phyloP scores from a whole-genome alignment of 2,888 invertebrate genomes.

The Spodoptera exigua region DNA sequence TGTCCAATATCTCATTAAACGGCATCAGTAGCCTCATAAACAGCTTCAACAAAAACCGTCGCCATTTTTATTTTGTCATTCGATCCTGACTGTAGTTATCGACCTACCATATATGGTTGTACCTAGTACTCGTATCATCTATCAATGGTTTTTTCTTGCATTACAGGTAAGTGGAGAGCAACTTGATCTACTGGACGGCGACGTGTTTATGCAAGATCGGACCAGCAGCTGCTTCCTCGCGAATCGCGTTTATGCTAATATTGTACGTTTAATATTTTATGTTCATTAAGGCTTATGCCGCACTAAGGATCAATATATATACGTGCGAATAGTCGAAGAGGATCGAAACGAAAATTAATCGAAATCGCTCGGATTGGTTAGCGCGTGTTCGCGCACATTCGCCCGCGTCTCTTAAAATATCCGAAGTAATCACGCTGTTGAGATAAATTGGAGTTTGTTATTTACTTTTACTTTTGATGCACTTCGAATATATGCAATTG shows the following conservation, averaged over 20 bases:
- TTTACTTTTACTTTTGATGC: no score
- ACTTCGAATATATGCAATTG: no score
- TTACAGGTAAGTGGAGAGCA: slow-evolving; percentile 68
- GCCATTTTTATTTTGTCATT: slow-evolving; percentile 21
- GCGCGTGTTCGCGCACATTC: no score
- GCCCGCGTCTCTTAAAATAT: no score
- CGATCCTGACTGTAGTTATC: slow-evolving; percentile 37
- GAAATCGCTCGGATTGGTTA: no score
- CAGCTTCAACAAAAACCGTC: slow-evolving; percentile 9
- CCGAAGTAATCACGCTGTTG: no score
- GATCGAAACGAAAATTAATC: no score
- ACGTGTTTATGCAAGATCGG: slow-evolving; percentile 48
- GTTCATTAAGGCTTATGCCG: slow-evolving; percentile 34
- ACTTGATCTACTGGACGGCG: slow-evolving; percentile 48
- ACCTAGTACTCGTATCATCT: slow-evolving; percentile 53
- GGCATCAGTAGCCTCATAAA: slow-evolving; percentile 18
- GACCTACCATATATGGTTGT: slow-evolving; percentile 34
- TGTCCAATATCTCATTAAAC: slow-evolving; percentile 24
- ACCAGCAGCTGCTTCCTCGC: slow-evolving; percentile 58
- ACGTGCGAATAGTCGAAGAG: no score
- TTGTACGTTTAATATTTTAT: slow-evolving; percentile 50
- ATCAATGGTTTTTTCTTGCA: slow-evolving; percentile 63
- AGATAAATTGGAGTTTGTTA: no score
- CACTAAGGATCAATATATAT: no score
- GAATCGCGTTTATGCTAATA: slow-evolving; percentile 51